These are phyloP conservation scores for Mus spretus DNA, from an alignment of 2,797 vertebrate species.

Conservation along the genomic window DNA sequence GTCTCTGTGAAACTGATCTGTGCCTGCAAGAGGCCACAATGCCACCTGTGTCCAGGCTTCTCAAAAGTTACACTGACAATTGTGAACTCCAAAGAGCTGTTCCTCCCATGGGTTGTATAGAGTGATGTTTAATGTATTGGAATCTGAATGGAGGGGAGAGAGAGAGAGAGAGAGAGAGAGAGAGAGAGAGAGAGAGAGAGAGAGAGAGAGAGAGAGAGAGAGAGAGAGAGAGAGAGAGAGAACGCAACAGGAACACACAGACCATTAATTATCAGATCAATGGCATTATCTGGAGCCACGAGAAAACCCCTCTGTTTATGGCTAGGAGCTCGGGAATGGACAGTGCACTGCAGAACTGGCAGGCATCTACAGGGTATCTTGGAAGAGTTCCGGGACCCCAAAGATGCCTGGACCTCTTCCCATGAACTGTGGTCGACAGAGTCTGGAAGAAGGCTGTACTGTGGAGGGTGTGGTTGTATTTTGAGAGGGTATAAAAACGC, in stretches of 20 bases:
- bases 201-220: not conserved
- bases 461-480: not conserved
- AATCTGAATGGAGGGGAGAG: not conserved
- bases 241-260: not conserved
- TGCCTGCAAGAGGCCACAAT: not conserved
- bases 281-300: conserved; percentile 1
- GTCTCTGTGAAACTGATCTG: not conserved
- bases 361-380: not conserved
- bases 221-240: not conserved
- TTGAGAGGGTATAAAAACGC: not conserved
- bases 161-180: not conserved
- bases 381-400: not conserved
- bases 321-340: not conserved
- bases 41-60: not conserved
- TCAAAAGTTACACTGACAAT: not conserved
- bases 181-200: no score
- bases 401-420: not conserved
- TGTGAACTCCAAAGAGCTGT: not conserved
- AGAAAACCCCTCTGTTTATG: conserved; percentile 25
- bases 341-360: not conserved
- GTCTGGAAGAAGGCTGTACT: not conserved
- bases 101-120: not conserved
- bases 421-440: not conserved
- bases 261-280: not conserved
- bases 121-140: not conserved